These are phyloP conservation scores for Sipha flava DNA, from an alignment of 1,140 invertebrate species.

Conservation along the genomic window DNA sequence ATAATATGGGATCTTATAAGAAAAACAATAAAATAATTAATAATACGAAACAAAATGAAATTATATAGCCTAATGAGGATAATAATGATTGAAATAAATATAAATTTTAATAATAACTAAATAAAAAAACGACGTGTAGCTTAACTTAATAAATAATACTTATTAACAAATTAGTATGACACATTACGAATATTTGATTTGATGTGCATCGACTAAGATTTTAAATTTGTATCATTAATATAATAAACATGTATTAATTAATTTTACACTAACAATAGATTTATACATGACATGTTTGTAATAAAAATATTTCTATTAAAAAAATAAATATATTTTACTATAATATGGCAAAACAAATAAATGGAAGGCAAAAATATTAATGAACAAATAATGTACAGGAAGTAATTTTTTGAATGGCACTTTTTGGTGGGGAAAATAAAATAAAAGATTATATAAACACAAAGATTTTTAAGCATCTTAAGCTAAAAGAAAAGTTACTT, in stretches of 20 bases:
- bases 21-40: slow-evolving; percentile 29
- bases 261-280: background rate
- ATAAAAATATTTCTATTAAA: background rate
- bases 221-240: background rate
- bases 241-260: background rate
- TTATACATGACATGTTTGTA: background rate
- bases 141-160: slow-evolving; percentile 31
- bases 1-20: slow-evolving; percentile 22
- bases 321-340: background rate
- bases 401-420: slow-evolving; percentile 12
- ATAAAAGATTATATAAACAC: background rate
- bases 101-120: slow-evolving; percentile 9
- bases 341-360: slow-evolving; percentile 3
- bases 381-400: background rate
- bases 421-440: slow-evolving; percentile 9
- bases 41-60: slow-evolving; percentile 29
- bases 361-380: background rate
- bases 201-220: background rate
- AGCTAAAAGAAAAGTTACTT: background rate
- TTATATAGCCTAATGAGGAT: slow-evolving; percentile 29
- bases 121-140: slow-evolving; percentile 1
- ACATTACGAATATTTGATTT: slow-evolving; percentile 28
- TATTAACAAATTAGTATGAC: slow-evolving; percentile 32
- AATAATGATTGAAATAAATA: slow-evolving; percentile 31
- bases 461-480: background rate